Evolutionary conservation across 1,140 invertebrate species (phyloP), one percentile per base, ranked within the genome.

Genomic region (Sitodiplosis mosellana): DNA sequence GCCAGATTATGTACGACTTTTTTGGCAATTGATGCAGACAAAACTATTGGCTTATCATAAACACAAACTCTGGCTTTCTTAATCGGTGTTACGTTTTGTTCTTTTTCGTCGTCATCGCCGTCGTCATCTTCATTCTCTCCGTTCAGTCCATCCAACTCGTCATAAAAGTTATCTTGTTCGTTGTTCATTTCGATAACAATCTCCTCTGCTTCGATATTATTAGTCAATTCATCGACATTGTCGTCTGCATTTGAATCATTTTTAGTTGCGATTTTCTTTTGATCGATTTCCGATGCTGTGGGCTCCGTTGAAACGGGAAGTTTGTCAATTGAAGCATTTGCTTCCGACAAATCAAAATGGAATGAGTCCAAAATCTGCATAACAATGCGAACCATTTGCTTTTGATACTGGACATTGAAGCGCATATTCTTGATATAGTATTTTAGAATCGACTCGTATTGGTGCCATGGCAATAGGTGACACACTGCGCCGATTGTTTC

Each of bases 301-400:
- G 21, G 56, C 51, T 6, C 47, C 48, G 42, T 56, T 53, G 37
- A 60, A n/a, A n/a, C n/a, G n/a, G 55, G 38, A 54, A 51, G 33
- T 45, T 47, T 45, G 52, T 49, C 48, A 49, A 45, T 49, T 48
- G 36, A 14, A 27, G 2, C 49, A 66, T 71, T 65, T 0, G 70
- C 72, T 59, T 80, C 77, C 0, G 74, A 77, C 22, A 95, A 64
- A 71, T 95, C 85, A 66, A 86, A 97, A 67, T 97, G 91, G 59
- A 96, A 98, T 2, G 81, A 77, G 64, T 95, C 85, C 22, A 98
- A 66, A 47, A 97, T 80, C 1, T 73, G 75, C 0, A 89, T 78
- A 15, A 93, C 68, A 37, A 94, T 74, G 53, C 84, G 78, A 1
- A 87, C 78, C 40, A 81, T 66, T 55, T 88, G 82, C 59, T 86